Percentiles rank a stretch among this genome's conserved stretches.
Conservation (phyloP, 2,888 invertebrate species). For the Podabrus alpinus region DNA sequence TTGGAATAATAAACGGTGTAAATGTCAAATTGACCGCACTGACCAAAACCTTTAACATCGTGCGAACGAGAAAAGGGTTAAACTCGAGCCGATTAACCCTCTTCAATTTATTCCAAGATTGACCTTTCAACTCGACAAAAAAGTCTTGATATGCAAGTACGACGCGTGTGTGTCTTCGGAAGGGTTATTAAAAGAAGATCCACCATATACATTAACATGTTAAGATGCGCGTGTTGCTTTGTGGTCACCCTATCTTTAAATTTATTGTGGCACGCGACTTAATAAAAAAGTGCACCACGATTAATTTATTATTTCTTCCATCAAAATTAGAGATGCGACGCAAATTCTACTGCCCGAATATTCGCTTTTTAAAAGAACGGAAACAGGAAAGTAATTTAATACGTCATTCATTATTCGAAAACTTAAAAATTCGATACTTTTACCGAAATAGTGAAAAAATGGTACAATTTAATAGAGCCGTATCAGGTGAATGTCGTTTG, state of each 20-base stretch:
- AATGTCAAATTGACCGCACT: conserved; percentile 34
- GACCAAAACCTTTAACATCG: conserved; percentile 35
- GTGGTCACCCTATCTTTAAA: conserved; percentile 32
- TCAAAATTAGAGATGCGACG: background rate
- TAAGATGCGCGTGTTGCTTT: conserved; percentile 35
- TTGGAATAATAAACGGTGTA: conserved; percentile 14
- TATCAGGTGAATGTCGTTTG: conserved; percentile 21
- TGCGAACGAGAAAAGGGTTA: conserved; percentile 41
- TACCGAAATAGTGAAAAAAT: background rate
- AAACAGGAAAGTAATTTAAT: conserved; percentile 15
- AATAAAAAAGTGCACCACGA: conserved; percentile 10
- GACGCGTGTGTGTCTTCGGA: conserved; percentile 38
- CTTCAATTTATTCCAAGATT: conserved; percentile 21
- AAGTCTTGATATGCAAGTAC: conserved; percentile 37
- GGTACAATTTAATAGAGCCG: background rate
- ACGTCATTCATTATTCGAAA: background rate
- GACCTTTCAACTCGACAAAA: conserved; percentile 28
- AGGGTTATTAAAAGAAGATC: conserved; percentile 49
- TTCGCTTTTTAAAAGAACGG: conserved; percentile 1
- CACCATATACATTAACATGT: conserved; percentile 32
- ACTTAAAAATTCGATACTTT: conserved; percentile 6
- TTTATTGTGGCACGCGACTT: conserved; percentile 36
- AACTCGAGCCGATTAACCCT: conserved; percentile 29
- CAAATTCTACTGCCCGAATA: too few relatives aligned
- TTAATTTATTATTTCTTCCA: background rate